phyloP scores from a whole-genome alignment of 2,888 invertebrate species.

The Hartigia nigra region DNA sequence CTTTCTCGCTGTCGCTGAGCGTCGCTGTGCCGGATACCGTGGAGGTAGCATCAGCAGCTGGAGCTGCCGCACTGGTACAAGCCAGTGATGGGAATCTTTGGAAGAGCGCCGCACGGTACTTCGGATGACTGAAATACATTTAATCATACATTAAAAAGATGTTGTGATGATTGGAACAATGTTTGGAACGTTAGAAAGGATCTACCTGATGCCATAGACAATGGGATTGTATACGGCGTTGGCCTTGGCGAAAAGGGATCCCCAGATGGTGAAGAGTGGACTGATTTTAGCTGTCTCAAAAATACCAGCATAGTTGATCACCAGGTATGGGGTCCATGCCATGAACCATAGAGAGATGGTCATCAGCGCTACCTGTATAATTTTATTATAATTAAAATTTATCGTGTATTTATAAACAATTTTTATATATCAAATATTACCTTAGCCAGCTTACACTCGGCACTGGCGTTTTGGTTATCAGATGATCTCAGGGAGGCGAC shows the following conservation, averaged over 20 bases:
- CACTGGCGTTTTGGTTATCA: constrained; percentile 81
- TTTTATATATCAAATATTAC: constrained; percentile 53
- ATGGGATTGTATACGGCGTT: constrained; percentile 92
- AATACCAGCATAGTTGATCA: constrained; percentile 84
- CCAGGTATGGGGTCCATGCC: constrained; percentile 92
- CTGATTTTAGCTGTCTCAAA: constrained; percentile 80
- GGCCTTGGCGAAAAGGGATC: constrained; percentile 91
- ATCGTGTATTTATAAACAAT: neutral
- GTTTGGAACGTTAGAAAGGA: neutral
- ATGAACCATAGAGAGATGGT: constrained; percentile 91
- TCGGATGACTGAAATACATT: constrained; percentile 74
- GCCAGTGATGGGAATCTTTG: constrained; percentile 82
- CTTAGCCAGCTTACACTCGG: constrained; percentile 89
- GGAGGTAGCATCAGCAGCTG: constrained; percentile 72
- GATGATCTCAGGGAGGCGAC: constrained; percentile 86
- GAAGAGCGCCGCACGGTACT: constrained; percentile 80
- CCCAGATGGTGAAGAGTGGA: constrained; percentile 88
- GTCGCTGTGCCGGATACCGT: constrained; percentile 78
- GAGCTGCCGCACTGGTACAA: constrained; percentile 69
- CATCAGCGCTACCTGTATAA: constrained; percentile 81
- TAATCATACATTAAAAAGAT: neutral
- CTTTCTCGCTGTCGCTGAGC: constrained; percentile 74
- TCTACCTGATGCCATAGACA: constrained; percentile 88
- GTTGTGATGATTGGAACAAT: neutral
- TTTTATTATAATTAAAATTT: neutral